Conservation (phyloP, 1,140 invertebrate species). For the Euura lappo region DNA sequence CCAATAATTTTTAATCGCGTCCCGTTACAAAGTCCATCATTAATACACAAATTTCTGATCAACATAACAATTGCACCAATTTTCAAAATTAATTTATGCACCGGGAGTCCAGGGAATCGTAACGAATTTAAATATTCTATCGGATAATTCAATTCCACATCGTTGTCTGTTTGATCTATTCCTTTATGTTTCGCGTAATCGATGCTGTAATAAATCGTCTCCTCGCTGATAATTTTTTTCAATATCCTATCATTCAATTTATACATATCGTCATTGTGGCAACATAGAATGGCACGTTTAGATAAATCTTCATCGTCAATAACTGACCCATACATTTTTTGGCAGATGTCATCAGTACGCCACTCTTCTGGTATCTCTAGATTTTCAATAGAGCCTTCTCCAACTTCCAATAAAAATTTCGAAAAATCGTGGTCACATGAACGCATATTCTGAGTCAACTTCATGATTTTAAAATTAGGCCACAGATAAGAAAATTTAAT, state of each 20-base stretch:
- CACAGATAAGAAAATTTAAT: not conserved
- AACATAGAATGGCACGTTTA: not conserved
- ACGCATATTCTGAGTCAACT: not conserved
- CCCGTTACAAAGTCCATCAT: slow-evolving; percentile 17
- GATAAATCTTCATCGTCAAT: not conserved
- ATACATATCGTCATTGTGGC: slow-evolving; percentile 8
- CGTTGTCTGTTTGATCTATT: slow-evolving; percentile 10
- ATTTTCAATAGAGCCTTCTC: not conserved
- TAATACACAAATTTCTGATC: too few relatives aligned
- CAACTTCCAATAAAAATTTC: not conserved
- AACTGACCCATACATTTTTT: too few relatives aligned
- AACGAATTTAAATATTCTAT: slow-evolving; percentile 14
- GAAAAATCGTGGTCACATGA: not conserved
- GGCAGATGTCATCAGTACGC: not conserved
- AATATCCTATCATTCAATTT: too few relatives aligned
- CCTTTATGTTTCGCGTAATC: not conserved
- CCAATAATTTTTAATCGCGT: slow-evolving; percentile 25
- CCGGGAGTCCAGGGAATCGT: too few relatives aligned
- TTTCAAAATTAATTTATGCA: too few relatives aligned
- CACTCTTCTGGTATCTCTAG: not conserved
- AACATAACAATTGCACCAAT: too few relatives aligned
- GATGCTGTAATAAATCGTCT: too few relatives aligned
- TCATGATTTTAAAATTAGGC: not conserved
- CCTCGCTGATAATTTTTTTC: too few relatives aligned
- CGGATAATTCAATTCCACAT: not conserved